Conservation (phyloP, 2,113 vertebrate genomes). For the Melanerpes formicivorus region DNA sequence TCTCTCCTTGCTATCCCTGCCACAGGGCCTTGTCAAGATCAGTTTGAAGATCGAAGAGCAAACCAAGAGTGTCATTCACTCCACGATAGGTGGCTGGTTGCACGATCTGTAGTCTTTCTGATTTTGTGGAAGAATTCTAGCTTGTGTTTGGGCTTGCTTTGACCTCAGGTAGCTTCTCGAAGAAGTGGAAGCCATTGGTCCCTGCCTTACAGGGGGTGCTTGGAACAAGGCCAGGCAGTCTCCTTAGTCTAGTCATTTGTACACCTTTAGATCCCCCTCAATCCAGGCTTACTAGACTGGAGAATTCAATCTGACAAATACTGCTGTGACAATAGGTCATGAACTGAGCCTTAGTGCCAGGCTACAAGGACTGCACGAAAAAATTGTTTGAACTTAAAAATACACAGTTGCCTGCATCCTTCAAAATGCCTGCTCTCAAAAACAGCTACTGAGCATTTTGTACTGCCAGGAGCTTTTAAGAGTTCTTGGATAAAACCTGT, state of each 20-base stretch:
- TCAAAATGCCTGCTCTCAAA: neutral
- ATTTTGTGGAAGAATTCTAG: neutral
- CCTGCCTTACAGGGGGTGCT: neutral
- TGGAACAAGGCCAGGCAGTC: neutral
- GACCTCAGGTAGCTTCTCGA: neutral
- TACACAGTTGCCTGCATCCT: neutral
- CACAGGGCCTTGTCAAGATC: neutral
- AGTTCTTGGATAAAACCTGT: neutral
- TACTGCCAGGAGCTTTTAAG: neutral
- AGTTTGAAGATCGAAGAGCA: neutral
- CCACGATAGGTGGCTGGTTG: neutral
- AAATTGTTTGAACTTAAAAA: neutral
- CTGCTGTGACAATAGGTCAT: neutral
- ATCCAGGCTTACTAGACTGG: neutral
- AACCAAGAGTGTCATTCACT: neutral
- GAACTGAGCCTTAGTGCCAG: neutral
- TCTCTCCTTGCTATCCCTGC: neutral
- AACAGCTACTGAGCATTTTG: neutral
- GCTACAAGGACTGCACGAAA: neutral
- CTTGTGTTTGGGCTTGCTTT: neutral
- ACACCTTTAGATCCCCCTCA: neutral
- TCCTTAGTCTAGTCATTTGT: neutral
- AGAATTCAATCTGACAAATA: conserved; percentile 8
- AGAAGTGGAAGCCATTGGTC: neutral
- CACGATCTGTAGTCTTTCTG: neutral